Conservation (phyloP, 2,113 vertebrate genomes). For the Odocoileus hemionus region DNA sequence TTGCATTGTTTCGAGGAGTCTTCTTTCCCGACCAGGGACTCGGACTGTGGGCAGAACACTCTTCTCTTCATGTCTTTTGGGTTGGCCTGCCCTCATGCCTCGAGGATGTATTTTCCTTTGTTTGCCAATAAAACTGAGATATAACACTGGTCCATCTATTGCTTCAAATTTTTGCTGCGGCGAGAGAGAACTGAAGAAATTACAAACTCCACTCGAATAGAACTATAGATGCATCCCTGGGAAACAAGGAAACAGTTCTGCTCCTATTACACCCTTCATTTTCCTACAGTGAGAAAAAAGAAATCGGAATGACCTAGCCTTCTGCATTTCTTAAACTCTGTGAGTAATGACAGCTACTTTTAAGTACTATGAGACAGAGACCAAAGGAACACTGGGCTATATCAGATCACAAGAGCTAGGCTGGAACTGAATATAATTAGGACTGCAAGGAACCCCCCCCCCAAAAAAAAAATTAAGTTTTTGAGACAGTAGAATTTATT, state of each 20-base stretch:
- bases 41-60: too few species aligned
- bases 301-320: background rate
- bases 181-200: background rate
- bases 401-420: background rate
- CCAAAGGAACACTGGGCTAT: background rate
- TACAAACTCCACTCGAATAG: background rate
- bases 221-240: background rate
- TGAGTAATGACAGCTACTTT: background rate
- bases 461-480: background rate
- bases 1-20: too few species aligned
- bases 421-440: background rate
- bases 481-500: background rate
- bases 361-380: background rate
- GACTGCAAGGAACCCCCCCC: background rate
- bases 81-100: background rate
- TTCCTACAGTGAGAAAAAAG: background rate
- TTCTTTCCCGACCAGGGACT: too few species aligned
- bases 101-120: background rate
- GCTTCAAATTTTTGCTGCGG: background rate
- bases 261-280: background rate
- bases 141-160: background rate
- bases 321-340: background rate
- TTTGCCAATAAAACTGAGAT: background rate
- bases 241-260: background rate
- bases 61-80: background rate